phyloP scores from a whole-genome alignment of 2,888 invertebrate genomes.

The Charanyca ferruginea region DNA sequence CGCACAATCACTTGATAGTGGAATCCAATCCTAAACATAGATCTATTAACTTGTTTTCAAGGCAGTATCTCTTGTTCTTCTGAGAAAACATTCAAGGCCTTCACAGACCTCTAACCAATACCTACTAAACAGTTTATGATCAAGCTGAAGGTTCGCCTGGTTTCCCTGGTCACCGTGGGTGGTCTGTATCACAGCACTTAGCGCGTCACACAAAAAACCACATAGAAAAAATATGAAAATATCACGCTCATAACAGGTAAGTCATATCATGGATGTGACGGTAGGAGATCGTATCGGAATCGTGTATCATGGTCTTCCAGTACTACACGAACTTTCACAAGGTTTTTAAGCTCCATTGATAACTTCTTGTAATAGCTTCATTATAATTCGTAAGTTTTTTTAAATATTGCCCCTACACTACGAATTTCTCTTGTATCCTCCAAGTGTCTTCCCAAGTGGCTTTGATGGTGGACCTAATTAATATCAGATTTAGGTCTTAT shows the following conservation, averaged over 20 bases:
- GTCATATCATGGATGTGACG: constrained; percentile 73
- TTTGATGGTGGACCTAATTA: too few species aligned
- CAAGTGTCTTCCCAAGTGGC: too few species aligned
- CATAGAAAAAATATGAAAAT: constrained; percentile 88
- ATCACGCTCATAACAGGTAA: constrained; percentile 79
- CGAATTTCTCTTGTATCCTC: too few species aligned
- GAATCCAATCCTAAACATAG: not conserved
- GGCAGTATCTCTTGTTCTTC: not conserved
- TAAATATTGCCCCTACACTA: too few species aligned
- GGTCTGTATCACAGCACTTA: constrained; percentile 88
- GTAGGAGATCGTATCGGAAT: not conserved
- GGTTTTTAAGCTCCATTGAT: too few species aligned
- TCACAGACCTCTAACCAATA: constrained; percentile 24
- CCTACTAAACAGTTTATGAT: constrained; percentile 64
- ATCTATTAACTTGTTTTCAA: not conserved
- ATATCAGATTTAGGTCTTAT: too few species aligned
- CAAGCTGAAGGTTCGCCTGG: constrained; percentile 53
- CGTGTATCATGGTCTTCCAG: not conserved
- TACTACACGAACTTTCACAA: too few species aligned
- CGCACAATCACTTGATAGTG: too few species aligned
- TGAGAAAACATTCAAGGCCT: not conserved
- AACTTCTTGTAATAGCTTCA: too few species aligned
- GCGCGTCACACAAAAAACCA: constrained; percentile 87
- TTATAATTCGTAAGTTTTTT: too few species aligned
- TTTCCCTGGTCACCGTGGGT: constrained; percentile 79